phyloP scores from a whole-genome alignment of 2,113 vertebrate genomes.

The Anarrhichthys ocellatus region DNA sequence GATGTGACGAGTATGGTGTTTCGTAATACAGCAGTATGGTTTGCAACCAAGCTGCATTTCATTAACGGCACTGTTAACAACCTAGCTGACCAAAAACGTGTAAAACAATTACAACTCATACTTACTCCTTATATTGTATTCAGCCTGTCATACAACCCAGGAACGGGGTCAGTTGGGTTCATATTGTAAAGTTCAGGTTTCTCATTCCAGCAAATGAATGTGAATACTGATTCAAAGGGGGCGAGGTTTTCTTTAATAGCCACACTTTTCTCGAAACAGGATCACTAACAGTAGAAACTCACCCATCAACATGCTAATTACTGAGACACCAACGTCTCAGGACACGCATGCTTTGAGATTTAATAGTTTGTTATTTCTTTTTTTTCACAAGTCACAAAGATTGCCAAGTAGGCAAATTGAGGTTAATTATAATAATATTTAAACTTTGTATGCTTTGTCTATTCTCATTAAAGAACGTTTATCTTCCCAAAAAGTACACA shows the following conservation, averaged over 20 bases:
- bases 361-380: background rate
- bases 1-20: background rate
- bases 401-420: background rate
- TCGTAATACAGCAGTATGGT: background rate
- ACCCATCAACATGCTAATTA: conserved; percentile 26
- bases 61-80: background rate
- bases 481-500: background rate
- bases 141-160: background rate
- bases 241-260: background rate
- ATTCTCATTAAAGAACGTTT: background rate
- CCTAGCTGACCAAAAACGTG: background rate
- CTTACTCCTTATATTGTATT: background rate
- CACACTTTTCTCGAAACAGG: background rate
- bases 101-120: background rate
- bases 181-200: background rate
- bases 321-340: background rate
- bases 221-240: conserved; percentile 5
- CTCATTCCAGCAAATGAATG: background rate
- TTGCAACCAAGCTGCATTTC: background rate
- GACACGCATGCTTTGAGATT: background rate
- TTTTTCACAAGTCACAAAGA: no score
- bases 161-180: background rate
- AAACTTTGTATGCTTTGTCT: background rate
- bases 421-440: background rate
- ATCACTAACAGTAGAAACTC: conserved; percentile 18